Evolutionary conservation across 2,888 invertebrate species (phyloP), one percentile per base, ranked within the genome.

Genomic region (Perithous albicinctus): DNA sequence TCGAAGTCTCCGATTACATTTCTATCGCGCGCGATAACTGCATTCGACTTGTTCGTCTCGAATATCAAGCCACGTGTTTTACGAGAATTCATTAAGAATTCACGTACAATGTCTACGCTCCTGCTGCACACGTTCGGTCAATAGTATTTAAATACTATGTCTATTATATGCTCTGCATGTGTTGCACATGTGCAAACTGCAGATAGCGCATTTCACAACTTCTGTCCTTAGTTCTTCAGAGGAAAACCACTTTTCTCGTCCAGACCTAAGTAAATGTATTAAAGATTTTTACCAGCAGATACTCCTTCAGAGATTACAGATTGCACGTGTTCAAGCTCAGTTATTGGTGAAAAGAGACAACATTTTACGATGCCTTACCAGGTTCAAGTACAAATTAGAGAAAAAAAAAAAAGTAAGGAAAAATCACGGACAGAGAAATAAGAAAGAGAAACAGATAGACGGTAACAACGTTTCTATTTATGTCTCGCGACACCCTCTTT

Each of bases 401-500:
- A 48, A 18, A 48, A 7, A 6, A n/a, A 15, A 26, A 7, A 5
- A 29, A 29, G n/a, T 10, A 18, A 0, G 20, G 10, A 18, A 20
- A 20, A 48, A 48, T 20, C 2, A 48, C 7, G 20, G 48, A 10
- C 2, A 5, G n/a, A 12, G 26, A n/a, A 23, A n/a, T n/a, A n/a
- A 12, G 20, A 18, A 10, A 32, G 18, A 18, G 35, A 35, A 51
- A 51, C 29, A 51, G 48, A 67, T 20, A 20, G 61, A 75, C 61
- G 63, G 78, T 75, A 75, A 59, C 73, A 78, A 72, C 66, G 80
- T 83, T 85, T 88, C 88, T 89, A 89, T 89, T 89, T 89, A 84
- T 86, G 88, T 88, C 87, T 83, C 86, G n/a, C n/a, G 87, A 87
- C 88, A 88, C 88, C 88, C 88, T 88, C 88, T 88, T 87, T 88